Conservation (phyloP, 2,113 vertebrate genomes). For the Cyanoderma ruficeps region DNA sequence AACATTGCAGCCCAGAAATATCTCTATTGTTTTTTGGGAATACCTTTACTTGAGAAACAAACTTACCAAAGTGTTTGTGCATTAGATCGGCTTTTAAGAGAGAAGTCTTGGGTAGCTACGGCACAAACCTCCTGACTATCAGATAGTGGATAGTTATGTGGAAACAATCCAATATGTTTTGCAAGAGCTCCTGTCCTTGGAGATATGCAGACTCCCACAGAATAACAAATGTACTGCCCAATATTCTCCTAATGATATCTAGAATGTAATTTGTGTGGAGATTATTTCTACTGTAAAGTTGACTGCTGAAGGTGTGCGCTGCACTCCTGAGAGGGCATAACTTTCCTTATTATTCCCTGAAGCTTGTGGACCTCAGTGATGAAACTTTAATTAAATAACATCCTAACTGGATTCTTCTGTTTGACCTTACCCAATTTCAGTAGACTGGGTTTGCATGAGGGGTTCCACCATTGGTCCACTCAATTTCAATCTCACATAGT, state of each 20-base stretch:
- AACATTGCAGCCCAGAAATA: background rate
- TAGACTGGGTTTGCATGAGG: background rate
- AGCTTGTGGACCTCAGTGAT: background rate
- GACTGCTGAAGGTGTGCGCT: background rate
- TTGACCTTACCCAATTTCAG: background rate
- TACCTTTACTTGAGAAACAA: background rate
- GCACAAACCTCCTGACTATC: background rate
- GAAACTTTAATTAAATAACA: constrained; percentile 40
- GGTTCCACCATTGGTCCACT: background rate
- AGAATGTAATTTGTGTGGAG: constrained; percentile 7
- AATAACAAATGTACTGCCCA: background rate
- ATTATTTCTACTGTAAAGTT: background rate
- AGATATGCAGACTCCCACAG: background rate
- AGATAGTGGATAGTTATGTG: no score
- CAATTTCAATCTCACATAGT: background rate
- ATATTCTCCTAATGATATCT: background rate
- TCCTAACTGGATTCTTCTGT: constrained; percentile 1
- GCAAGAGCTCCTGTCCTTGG: background rate
- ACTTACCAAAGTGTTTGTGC: background rate
- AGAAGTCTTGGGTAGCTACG: background rate
- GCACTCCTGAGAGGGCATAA: background rate
- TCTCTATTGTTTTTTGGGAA: background rate
- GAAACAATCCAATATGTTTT: no score
- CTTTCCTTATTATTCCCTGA: background rate
- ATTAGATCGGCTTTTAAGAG: background rate